A percentile compares a stretch with the other conserved stretches of the same genome.
phyloP scores from a whole-genome alignment of 2,888 invertebrate genomes.

The Drosophila mulleri region DNA sequence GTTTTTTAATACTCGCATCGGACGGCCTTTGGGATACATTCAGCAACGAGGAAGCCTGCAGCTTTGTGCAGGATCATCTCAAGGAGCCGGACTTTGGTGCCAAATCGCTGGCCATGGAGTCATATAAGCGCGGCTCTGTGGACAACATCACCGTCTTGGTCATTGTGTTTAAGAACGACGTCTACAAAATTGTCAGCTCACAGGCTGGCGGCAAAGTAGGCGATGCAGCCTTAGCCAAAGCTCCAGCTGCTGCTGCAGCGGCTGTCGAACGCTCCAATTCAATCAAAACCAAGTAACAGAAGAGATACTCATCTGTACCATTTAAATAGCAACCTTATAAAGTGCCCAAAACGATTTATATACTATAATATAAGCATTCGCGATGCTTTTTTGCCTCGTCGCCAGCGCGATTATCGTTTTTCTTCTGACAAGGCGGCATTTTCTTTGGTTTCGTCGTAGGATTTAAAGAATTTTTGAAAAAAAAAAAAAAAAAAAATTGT shows the following conservation, averaged over 20 bases:
- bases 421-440: neutral
- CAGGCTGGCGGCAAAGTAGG: conserved; percentile 8
- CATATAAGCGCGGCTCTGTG: conserved; percentile 95
- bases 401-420: conserved; percentile 20
- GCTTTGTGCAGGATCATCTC: conserved; percentile 93
- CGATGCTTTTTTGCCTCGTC: conserved; percentile 20
- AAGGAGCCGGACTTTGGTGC: conserved; percentile 95
- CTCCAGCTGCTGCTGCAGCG: conserved; percentile 41
- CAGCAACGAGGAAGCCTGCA: conserved; percentile 96
- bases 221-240: conserved; percentile 42
- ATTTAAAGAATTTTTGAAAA: conserved; percentile 19
- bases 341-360: conserved; percentile 67
- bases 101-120: conserved; percentile 95
- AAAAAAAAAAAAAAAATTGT: conserved; percentile 39
- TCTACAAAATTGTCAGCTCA: conserved; percentile 77
- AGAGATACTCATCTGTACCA: conserved; percentile 12
- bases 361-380: conserved; percentile 28
- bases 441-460: conserved; percentile 32
- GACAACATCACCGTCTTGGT: conserved; percentile 98
- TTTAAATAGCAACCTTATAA: conserved; percentile 30
- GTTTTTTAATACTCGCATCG: conserved; percentile 96
- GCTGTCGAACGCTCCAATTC: conserved; percentile 68
- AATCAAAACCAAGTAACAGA: conserved; percentile 65
- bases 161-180: conserved; percentile 90
- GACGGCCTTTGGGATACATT: conserved; percentile 99